Conservation (phyloP, 2,888 invertebrate species). For the Ptychoptera albimana region DNA sequence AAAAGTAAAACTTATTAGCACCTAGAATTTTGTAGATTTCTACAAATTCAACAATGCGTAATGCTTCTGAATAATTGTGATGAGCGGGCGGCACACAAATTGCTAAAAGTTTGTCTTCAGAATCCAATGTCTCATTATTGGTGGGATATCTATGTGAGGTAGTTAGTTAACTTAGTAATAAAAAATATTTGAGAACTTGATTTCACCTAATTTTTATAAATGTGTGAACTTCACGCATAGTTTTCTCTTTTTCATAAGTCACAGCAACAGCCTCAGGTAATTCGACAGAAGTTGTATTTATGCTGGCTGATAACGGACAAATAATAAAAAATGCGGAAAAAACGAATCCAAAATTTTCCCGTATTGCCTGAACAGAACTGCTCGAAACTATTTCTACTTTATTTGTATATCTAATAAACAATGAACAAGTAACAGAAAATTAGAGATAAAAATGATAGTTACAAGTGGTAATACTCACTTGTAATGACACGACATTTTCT, state of each 20-base stretch:
- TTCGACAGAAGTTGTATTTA: slow-evolving; percentile 10
- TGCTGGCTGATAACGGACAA: slow-evolving; percentile 20
- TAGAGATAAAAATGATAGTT: too few relatives aligned
- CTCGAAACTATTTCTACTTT: too few relatives aligned
- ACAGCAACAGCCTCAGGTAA: slow-evolving; percentile 24
- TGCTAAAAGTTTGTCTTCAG: slow-evolving; percentile 14
- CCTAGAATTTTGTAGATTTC: slow-evolving; percentile 33
- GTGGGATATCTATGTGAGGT: too few relatives aligned
- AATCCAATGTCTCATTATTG: too few relatives aligned
- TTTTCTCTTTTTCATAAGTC: slow-evolving; percentile 18
- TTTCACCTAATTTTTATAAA: slow-evolving; percentile 24
- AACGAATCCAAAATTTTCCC: slow-evolving; percentile 32
- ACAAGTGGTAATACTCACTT: slow-evolving; percentile 13
- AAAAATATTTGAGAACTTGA: too few relatives aligned
- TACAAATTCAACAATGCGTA: slow-evolving; percentile 33
- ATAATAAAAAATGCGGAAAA: slow-evolving; percentile 30
- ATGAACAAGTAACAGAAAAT: too few relatives aligned
- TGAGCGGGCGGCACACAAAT: slow-evolving; percentile 32
- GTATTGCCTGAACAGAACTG: slow-evolving; percentile 24
- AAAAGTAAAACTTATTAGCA: slow-evolving; percentile 32
- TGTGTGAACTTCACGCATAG: slow-evolving; percentile 22
- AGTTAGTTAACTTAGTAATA: too few relatives aligned
- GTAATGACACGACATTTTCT: slow-evolving; percentile 18
- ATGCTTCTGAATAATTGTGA: slow-evolving; percentile 25
- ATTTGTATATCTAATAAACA: too few relatives aligned